Evolutionary conservation across 2,888 invertebrate genomes (phyloP).

Genomic region (Phragmatobia fuliginosa): DNA sequence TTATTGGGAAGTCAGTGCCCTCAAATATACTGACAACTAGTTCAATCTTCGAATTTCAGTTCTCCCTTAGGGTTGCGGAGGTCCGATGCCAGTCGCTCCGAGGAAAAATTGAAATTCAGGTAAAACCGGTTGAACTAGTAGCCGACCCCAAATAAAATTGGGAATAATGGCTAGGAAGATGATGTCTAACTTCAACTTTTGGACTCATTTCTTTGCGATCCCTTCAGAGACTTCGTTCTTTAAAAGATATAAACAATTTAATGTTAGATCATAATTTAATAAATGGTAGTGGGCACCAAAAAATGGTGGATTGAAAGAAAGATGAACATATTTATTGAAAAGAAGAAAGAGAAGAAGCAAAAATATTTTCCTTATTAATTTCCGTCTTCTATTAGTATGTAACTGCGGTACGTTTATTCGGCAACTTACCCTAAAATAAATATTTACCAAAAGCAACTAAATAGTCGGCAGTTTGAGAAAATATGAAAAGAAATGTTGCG

Average conservation of each 20-base stretch:
- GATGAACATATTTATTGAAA: slow-evolving; percentile 10
- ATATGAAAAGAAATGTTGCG: slow-evolving; percentile 40
- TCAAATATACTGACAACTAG: too few relatives aligned
- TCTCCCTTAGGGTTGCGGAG: too few relatives aligned
- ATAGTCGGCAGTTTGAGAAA: slow-evolving; percentile 41
- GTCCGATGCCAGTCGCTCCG: too few relatives aligned
- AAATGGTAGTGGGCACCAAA: background rate
- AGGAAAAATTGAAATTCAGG: too few relatives aligned
- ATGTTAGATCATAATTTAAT: background rate
- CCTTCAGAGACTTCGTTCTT: background rate
- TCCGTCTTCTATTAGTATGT: slow-evolving; percentile 21
- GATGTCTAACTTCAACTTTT: background rate
- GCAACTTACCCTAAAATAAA: slow-evolving; percentile 38
- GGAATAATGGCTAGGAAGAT: too few relatives aligned
- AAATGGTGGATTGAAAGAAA: background rate
- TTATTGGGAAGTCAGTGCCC: too few relatives aligned
- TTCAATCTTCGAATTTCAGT: too few relatives aligned
- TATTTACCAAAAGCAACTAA: slow-evolving; percentile 43
- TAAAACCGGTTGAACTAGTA: too few relatives aligned
- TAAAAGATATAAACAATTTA: background rate
- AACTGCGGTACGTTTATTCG: slow-evolving; percentile 36
- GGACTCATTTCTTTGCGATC: background rate
- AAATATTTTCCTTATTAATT: slow-evolving; percentile 21
- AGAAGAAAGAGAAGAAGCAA: too few relatives aligned
- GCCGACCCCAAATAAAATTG: too few relatives aligned